Percentiles rank a stretch among this genome's conserved stretches.
These are phyloP conservation scores for Pimephales promelas DNA, from an alignment of 2,113 vertebrate species.

Conservation along the genomic window DNA sequence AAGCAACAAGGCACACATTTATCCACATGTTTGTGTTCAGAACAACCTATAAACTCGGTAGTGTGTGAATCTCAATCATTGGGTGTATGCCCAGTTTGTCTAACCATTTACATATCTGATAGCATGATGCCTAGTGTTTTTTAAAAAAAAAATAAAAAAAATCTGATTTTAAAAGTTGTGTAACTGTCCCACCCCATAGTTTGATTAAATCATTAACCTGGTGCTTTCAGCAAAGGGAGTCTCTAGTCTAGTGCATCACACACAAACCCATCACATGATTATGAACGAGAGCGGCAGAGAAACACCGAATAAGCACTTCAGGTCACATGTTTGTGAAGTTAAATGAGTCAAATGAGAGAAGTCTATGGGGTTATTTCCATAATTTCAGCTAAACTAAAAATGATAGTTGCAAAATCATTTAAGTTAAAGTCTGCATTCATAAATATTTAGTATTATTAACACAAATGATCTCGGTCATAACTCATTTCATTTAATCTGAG, in stretches of 20 bases:
- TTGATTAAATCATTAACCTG: constrained; percentile 35
- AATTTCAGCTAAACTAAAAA: not conserved
- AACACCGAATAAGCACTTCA: not conserved
- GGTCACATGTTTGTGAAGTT: constrained; percentile 4
- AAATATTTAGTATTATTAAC: not conserved
- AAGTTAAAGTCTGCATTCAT: no score
- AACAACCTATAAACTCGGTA: not conserved
- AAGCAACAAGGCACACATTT: not conserved
- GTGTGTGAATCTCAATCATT: not conserved
- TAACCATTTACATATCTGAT: not conserved
- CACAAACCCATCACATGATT: constrained; percentile 19
- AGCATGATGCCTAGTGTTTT: not conserved
- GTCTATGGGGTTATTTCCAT: not conserved
- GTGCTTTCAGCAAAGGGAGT: not conserved
- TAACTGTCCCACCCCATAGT: not conserved
- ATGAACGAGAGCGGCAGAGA: not conserved
- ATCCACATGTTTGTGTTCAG: not conserved
- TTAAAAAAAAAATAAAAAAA: no score
- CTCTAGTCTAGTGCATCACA: not conserved
- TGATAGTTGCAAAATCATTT: no score
- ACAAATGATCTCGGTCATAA: no score
- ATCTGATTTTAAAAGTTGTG: not conserved
- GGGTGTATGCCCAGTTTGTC: not conserved
- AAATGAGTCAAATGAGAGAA: not conserved
- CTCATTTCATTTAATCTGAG: not conserved